phyloP scores from a whole-genome alignment of 2,113 vertebrate genomes.

The Saguinus midas region DNA sequence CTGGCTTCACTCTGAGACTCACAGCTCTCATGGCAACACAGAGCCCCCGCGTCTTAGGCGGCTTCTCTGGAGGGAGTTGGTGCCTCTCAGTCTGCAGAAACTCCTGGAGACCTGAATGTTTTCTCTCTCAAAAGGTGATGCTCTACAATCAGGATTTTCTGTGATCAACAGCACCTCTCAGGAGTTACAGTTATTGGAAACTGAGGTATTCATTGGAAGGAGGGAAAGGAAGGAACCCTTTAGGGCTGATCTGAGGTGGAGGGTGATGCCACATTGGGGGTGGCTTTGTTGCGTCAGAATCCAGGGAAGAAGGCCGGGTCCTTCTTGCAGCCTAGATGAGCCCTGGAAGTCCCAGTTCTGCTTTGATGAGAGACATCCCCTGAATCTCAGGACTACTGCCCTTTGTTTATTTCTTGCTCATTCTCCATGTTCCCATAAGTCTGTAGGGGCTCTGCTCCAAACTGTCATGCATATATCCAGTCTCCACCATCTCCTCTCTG shows the following conservation, averaged over 20 bases:
- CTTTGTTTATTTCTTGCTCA: background rate
- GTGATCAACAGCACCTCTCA: no score
- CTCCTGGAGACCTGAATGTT: background rate
- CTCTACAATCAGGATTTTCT: fast-evolving
- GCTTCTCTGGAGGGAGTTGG: background rate
- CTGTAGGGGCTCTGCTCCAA: background rate
- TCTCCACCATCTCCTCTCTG: background rate
- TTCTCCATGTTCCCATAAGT: background rate
- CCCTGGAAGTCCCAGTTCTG: no score
- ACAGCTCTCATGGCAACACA: background rate
- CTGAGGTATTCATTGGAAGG: background rate
- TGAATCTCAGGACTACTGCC: background rate
- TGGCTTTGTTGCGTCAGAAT: background rate
- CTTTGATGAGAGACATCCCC: background rate
- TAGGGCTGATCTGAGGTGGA: background rate
- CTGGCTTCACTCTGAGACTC: background rate
- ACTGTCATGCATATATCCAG: background rate
- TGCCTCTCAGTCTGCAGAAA: background rate
- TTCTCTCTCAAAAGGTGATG: background rate
- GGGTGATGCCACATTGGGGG: background rate
- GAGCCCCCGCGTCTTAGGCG: background rate
- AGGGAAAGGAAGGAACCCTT: background rate
- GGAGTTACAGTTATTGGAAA: background rate
- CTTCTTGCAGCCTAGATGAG: background rate
- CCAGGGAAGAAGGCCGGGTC: background rate